phyloP scores from a whole-genome alignment of 2,113 vertebrate species.

The Silurus glanis region DNA sequence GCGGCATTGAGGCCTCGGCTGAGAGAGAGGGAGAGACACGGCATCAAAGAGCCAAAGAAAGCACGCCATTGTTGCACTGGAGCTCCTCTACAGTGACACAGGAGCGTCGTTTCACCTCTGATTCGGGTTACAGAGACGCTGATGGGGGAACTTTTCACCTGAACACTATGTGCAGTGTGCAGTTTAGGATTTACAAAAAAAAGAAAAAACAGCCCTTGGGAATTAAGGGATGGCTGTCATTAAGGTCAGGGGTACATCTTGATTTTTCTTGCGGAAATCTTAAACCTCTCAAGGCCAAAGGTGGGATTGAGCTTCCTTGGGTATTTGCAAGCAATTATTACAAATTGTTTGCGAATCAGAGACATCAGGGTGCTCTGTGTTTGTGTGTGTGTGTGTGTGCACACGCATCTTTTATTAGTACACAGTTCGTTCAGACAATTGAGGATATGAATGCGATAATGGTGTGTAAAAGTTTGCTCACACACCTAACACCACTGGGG shows the following conservation, averaged over 20 bases:
- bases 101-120: conserved; percentile 80
- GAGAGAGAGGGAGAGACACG: conserved; percentile 59
- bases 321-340: conserved; percentile 69
- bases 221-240: conserved; percentile 59
- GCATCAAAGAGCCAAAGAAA: conserved; percentile 94
- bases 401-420: background rate
- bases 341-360: conserved; percentile 62
- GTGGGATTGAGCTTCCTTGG: conserved; percentile 59
- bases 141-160: conserved; percentile 83
- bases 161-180: conserved; percentile 75
- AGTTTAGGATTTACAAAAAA: conserved; percentile 76
- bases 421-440: background rate
- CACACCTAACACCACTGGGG: background rate
- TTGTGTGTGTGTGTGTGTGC: background rate
- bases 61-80: conserved; percentile 84
- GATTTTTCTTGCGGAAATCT: conserved; percentile 65
- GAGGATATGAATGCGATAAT: background rate
- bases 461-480: background rate
- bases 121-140: conserved; percentile 86
- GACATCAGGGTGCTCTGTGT: conserved; percentile 4
- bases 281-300: conserved; percentile 58
- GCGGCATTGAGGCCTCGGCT: conserved; percentile 81
- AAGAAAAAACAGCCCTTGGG: conserved; percentile 66
- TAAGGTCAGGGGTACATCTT: conserved; percentile 73
- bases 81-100: conserved; percentile 80